Evolutionary conservation across 2,113 vertebrate genomes (phyloP).

Genomic region (Electrona antarctica): DNA sequence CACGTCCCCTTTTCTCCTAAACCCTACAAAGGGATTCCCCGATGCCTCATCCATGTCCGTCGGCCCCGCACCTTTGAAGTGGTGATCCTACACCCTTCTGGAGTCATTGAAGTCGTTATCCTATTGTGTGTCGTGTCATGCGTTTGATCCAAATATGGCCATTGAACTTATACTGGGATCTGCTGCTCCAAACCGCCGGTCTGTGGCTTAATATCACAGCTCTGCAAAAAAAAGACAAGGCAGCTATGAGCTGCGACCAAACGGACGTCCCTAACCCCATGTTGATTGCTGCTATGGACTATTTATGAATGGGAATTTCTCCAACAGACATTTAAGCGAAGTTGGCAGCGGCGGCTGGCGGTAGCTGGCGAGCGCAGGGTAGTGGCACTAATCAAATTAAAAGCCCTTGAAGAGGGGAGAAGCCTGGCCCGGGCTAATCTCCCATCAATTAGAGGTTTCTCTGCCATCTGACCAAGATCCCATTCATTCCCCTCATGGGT

Average conservation of each 20-base stretch:
- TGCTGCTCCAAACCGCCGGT: constrained; percentile 33
- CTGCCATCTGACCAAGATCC: constrained; percentile 68
- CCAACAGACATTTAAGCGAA: constrained; percentile 20
- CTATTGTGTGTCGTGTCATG: constrained; percentile 54
- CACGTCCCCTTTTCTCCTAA: constrained; percentile 68
- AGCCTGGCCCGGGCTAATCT: constrained; percentile 62
- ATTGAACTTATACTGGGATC: constrained; percentile 60
- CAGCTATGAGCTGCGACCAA: constrained; percentile 28
- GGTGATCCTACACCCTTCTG: constrained; percentile 65
- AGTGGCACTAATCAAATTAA: constrained; percentile 66
- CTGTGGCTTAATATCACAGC: constrained; percentile 32
- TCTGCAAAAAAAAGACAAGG: constrained; percentile 19
- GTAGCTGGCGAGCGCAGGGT: constrained; percentile 32
- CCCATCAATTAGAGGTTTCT: constrained; percentile 66
- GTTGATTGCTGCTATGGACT: constrained; percentile 5
- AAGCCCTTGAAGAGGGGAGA: constrained; percentile 62
- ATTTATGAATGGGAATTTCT: constrained; percentile 31
- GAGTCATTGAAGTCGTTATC: constrained; percentile 60
- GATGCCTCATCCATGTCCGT: constrained; percentile 57
- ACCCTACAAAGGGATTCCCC: constrained; percentile 76
- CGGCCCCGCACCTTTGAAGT: constrained; percentile 64
- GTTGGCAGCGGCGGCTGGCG: constrained; percentile 36
- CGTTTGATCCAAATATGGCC: constrained; percentile 57
- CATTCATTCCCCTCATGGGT: constrained; percentile 63
- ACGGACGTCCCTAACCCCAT: constrained; percentile 21